A percentile compares a stretch with the other conserved stretches of the same genome.
Evolutionary conservation across 2,113 vertebrate species (phyloP).

Genomic region (Pogona vitticeps): DNA sequence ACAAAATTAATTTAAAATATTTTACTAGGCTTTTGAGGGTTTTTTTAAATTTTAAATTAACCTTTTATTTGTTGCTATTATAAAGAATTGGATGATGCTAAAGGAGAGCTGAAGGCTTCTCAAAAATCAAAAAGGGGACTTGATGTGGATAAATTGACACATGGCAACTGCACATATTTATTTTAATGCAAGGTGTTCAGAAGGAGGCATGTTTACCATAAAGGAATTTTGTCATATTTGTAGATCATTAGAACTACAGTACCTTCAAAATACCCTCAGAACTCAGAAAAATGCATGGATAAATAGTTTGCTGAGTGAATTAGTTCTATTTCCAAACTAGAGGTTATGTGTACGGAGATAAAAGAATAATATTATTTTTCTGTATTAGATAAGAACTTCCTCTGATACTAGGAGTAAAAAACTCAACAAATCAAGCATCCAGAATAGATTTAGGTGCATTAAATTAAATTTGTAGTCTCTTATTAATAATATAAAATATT

Average conservation of each 20-base stretch:
- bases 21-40: too few relatives aligned
- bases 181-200: neutral
- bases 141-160: neutral
- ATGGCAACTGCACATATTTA: neutral
- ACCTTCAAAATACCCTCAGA: neutral
- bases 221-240: neutral
- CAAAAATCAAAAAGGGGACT: too few relatives aligned
- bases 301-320: neutral
- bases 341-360: neutral
- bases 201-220: neutral
- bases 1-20: too few relatives aligned
- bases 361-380: slow-evolving; percentile 29
- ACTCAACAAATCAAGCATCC: neutral
- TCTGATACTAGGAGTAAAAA: neutral
- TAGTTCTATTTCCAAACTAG: neutral
- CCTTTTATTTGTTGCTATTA: too few relatives aligned
- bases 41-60: too few relatives aligned
- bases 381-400: slow-evolving; percentile 11
- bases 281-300: neutral
- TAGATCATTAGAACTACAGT: neutral
- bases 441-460: neutral
- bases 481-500: neutral
- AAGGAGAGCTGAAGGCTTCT: too few relatives aligned
- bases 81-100: too few relatives aligned
- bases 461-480: neutral